phyloP scores from a whole-genome alignment of 2,888 invertebrate species.

The Adineta ricciae region DNA sequence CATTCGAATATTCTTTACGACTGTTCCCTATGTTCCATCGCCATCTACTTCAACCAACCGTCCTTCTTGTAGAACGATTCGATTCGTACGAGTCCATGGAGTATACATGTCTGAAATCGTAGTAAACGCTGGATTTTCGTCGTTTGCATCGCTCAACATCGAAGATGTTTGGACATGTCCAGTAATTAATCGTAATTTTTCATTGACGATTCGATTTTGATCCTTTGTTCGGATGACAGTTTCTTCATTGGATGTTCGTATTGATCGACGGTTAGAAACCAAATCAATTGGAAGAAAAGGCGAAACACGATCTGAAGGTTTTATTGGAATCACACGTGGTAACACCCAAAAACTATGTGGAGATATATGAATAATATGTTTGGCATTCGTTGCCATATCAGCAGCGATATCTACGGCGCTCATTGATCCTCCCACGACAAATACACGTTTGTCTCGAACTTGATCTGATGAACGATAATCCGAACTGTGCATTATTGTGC shows the following conservation, averaged over 20 bases:
- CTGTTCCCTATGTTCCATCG: no score
- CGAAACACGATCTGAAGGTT: neutral
- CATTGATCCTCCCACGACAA: constrained; percentile 25
- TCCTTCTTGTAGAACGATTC: neutral
- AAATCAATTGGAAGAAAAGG: neutral
- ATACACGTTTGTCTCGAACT: neutral
- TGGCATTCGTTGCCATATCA: constrained; percentile 15
- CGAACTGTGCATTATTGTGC: constrained; percentile 25
- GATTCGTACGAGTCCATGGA: neutral
- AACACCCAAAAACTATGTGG: neutral
- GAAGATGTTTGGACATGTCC: neutral
- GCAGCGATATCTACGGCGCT: constrained; percentile 26
- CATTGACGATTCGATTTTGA: neutral
- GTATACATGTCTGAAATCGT: neutral
- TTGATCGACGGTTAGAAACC: neutral
- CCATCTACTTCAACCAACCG: no score
- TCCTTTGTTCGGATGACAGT: neutral
- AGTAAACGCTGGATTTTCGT: neutral
- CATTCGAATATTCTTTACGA: no score
- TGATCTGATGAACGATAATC: constrained; percentile 22
- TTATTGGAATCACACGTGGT: neutral
- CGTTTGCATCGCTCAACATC: neutral
- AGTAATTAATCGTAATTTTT: neutral
- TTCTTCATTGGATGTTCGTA: neutral
- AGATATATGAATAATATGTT: neutral